phyloP scores from a whole-genome alignment of 2,888 invertebrate genomes.

The Mythimna ferrago region DNA sequence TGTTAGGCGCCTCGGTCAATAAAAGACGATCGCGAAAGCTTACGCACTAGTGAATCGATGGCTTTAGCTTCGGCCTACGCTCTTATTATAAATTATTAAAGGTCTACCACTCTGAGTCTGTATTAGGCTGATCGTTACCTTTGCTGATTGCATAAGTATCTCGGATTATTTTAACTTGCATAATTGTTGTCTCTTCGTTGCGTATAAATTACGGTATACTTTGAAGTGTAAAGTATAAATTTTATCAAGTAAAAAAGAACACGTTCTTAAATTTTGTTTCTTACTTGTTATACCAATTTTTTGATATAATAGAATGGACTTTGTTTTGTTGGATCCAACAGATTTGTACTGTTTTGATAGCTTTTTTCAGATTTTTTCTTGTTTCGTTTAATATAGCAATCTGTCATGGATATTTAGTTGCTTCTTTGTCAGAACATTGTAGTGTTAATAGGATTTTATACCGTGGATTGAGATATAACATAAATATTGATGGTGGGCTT shows the following conservation, averaged over 20 bases:
- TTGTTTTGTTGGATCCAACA: no score
- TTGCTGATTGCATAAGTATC: conserved; percentile 41
- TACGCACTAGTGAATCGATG: conserved; percentile 15
- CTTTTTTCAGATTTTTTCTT: no score
- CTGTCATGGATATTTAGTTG: no score
- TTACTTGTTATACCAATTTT: neutral
- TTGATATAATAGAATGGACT: no score
- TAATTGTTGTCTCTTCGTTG: conserved; percentile 45
- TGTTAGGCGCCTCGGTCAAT: no score
- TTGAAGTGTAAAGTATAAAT: conserved; percentile 3
- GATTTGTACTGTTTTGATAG: no score
- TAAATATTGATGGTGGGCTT: no score
- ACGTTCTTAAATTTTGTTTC: neutral
- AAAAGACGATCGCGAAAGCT: neutral
- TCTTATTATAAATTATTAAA: conserved; percentile 56
- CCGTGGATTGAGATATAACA: no score
- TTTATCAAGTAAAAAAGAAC: neutral
- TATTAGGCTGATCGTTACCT: conserved; percentile 47
- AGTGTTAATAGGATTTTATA: no score
- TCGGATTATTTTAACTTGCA: conserved; percentile 39
- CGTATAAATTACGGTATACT: neutral
- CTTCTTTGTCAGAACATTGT: no score
- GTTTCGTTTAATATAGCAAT: no score
- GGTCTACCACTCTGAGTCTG: conserved; percentile 48
- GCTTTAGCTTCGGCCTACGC: conserved; percentile 45